phyloP scores from a whole-genome alignment of 92 coral and sea anemone genomes.

The Paramuricea clavata region DNA sequence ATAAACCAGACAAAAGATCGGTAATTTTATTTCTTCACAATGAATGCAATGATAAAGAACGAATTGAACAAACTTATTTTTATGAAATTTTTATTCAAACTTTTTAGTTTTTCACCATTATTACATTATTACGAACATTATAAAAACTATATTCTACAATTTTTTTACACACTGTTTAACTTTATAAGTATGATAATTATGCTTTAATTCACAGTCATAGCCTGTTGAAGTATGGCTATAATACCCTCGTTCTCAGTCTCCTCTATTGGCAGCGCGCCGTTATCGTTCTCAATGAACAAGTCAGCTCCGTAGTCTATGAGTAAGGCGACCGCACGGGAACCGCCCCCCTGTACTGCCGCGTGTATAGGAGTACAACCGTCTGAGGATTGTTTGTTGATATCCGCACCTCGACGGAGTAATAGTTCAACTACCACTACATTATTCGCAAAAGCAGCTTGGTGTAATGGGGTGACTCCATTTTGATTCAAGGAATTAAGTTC shows the following conservation, averaged over 20 bases:
- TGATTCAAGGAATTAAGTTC: slow-evolving; percentile 82
- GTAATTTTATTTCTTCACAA: too few species aligned
- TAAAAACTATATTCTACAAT: background rate
- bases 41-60: too few species aligned
- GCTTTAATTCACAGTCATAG: slow-evolving; percentile 85
- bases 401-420: slow-evolving; percentile 86
- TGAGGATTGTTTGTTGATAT: slow-evolving; percentile 89
- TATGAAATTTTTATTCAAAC: background rate
- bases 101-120: background rate
- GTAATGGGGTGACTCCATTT: slow-evolving; percentile 83
- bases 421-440: slow-evolving; percentile 74
- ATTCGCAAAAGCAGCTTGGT: slow-evolving; percentile 84
- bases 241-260: slow-evolving; percentile 69
- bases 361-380: slow-evolving; percentile 95
- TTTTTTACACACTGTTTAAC: background rate
- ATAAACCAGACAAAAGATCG: too few species aligned
- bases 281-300: slow-evolving; percentile 90
- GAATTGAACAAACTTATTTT: background rate
- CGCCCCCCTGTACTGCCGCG: slow-evolving; percentile 86
- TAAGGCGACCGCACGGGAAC: slow-evolving; percentile 67
- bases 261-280: slow-evolving; percentile 86
- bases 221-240: slow-evolving; percentile 71
- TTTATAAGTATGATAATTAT: background rate
- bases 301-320: slow-evolving; percentile 90
- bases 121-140: background rate